Conservation (phyloP, 2,888 invertebrate genomes). For the Standfussiana lucernea region DNA sequence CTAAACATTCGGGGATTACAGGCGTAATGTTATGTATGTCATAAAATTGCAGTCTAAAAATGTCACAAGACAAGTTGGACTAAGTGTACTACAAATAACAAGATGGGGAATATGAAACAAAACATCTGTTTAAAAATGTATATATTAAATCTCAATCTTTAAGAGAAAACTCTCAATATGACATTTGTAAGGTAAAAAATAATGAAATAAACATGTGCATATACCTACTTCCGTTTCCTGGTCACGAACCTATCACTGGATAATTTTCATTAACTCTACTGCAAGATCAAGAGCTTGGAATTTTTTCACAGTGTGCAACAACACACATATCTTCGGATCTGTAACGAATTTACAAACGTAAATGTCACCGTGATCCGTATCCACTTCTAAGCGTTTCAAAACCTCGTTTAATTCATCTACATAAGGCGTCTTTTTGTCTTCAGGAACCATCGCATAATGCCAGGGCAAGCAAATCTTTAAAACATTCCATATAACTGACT, state of each 20-base stretch:
- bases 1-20: no score
- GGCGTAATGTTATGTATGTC: no score
- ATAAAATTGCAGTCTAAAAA: neutral
- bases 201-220: constrained; percentile 29
- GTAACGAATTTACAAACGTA: constrained; percentile 82
- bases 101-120: neutral
- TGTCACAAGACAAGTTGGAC: neutral
- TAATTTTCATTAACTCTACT: constrained; percentile 77
- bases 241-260: constrained; percentile 38
- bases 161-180: constrained; percentile 15
- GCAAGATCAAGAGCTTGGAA: constrained; percentile 80
- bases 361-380: constrained; percentile 84
- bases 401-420: constrained; percentile 75
- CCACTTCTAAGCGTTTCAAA: constrained; percentile 77
- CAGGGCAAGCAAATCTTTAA: constrained; percentile 84
- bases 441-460: constrained; percentile 82
- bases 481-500: constrained; percentile 84
- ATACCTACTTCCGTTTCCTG: constrained; percentile 1
- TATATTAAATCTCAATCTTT: neutral
- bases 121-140: neutral
- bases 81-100: neutral
- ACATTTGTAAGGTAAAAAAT: constrained; percentile 1
- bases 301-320: constrained; percentile 83
- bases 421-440: constrained; percentile 78
- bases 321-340: constrained; percentile 79